phyloP scores from a whole-genome alignment of 2,888 invertebrate genomes.

The Aphelenchoides bicaudatus region DNA sequence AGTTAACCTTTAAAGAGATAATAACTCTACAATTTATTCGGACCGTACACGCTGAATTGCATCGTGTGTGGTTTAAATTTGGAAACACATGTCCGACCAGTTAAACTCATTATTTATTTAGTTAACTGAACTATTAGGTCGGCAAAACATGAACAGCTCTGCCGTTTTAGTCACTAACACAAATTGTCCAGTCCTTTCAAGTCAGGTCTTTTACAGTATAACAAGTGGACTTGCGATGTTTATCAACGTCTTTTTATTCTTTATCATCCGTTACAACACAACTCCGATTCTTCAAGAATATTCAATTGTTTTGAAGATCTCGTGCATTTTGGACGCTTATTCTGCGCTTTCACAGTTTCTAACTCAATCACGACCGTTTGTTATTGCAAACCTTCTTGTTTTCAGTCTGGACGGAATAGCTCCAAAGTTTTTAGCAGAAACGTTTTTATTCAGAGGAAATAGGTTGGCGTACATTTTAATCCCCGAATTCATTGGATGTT shows the following conservation, averaged over 20 bases:
- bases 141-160: not conserved
- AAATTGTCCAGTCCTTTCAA: not conserved
- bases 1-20: no score
- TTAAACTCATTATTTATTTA: no score
- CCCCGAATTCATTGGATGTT: not conserved
- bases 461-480: not conserved
- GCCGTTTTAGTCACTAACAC: not conserved
- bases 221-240: not conserved
- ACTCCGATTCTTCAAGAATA: not conserved
- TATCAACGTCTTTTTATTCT: not conserved
- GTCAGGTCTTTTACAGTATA: not conserved
- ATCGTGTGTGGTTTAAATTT: no score
- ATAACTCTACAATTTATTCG: no score
- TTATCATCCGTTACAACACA: not conserved
- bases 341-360: not conserved
- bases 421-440: not conserved
- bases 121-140: no score
- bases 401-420: not conserved
- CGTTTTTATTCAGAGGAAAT: not conserved
- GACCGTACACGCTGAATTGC: no score
- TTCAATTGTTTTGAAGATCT: not conserved
- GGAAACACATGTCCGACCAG: no score
- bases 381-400: not conserved
- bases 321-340: not conserved
- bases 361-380: not conserved